These are phyloP conservation scores for Drosophila pachea DNA, from an alignment of 1,140 invertebrate species.

Conservation along the genomic window DNA sequence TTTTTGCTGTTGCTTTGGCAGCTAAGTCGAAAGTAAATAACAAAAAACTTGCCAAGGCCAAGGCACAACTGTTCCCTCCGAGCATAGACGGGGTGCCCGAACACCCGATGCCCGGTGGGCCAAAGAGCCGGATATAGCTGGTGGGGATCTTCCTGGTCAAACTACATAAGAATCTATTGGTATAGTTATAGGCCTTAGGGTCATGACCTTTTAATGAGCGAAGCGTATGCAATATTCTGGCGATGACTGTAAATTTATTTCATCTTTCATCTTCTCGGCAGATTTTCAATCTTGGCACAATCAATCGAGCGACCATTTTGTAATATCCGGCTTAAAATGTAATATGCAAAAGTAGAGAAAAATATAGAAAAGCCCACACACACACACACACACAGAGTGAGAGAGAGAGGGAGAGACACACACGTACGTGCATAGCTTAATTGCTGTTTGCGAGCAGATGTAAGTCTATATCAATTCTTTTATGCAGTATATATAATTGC, in stretches of 20 bases:
- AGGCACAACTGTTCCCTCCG: not conserved
- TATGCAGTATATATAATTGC: conserved; percentile 26
- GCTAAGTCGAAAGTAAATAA: conserved; percentile 32
- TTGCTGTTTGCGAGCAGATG: conserved; percentile 28
- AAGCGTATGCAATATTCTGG: not conserved
- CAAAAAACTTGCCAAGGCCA: not conserved
- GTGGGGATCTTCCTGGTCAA: too few relatives aligned
- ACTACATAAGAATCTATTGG: too few relatives aligned
- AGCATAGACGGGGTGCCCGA: not conserved
- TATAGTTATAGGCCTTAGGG: too few relatives aligned
- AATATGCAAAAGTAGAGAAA: conserved; percentile 62
- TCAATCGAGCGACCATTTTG: conserved; percentile 61
- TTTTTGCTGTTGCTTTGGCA: conserved; percentile 29
- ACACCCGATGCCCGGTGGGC: not conserved
- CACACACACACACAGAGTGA: conserved; percentile 7
- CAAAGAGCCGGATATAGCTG: not conserved
- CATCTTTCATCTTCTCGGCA: not conserved
- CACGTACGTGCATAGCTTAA: conserved; percentile 56
- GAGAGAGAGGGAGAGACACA: not conserved
- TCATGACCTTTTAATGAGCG: too few relatives aligned
- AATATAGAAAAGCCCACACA: conserved; percentile 18
- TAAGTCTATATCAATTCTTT: conserved; percentile 2
- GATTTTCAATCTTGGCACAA: conserved; percentile 17
- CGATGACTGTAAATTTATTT: conserved; percentile 28
- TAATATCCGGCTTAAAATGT: conserved; percentile 75